Evolutionary conservation across 2,113 vertebrate species (phyloP).

Genomic region (Xiphophorus maculatus): DNA sequence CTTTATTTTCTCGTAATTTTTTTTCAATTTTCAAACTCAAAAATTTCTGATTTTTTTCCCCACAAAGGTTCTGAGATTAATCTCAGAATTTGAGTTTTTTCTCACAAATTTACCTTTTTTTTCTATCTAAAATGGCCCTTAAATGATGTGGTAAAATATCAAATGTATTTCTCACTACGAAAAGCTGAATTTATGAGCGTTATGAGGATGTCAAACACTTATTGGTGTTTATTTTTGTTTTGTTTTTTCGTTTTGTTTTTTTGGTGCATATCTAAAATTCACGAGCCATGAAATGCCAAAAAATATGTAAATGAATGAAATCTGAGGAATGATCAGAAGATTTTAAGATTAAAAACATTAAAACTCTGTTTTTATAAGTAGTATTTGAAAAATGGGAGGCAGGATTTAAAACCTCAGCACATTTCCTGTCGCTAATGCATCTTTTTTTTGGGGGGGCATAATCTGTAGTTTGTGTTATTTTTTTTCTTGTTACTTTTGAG

Average conservation of each 20-base stretch:
- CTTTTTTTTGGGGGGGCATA: neutral
- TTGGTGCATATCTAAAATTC: neutral
- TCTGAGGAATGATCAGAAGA: neutral
- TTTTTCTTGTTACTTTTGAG: too few species aligned
- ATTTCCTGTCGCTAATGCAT: neutral
- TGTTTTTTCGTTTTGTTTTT: too few species aligned
- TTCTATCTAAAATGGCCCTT: too few species aligned
- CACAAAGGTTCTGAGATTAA: too few species aligned
- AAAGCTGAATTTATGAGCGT: slow-evolving; percentile 7
- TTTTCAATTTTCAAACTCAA: too few species aligned
- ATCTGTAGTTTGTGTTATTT: neutral
- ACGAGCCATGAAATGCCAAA: neutral
- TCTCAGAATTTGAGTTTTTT: too few species aligned
- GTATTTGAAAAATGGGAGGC: slow-evolving; percentile 59
- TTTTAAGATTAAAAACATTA: slow-evolving; percentile 21
- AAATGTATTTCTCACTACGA: slow-evolving; percentile 15
- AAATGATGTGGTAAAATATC: neutral
- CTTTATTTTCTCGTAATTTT: too few species aligned
- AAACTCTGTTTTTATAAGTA: slow-evolving; percentile 23
- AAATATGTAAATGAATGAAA: neutral
- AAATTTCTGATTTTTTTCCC: too few species aligned
- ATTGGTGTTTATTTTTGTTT: neutral
- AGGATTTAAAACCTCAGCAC: slow-evolving; percentile 2
- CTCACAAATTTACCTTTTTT: too few species aligned
- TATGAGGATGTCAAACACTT: neutral